Conservation (phyloP, 2,113 vertebrate species). For the Phyllostomus hastatus region DNA sequence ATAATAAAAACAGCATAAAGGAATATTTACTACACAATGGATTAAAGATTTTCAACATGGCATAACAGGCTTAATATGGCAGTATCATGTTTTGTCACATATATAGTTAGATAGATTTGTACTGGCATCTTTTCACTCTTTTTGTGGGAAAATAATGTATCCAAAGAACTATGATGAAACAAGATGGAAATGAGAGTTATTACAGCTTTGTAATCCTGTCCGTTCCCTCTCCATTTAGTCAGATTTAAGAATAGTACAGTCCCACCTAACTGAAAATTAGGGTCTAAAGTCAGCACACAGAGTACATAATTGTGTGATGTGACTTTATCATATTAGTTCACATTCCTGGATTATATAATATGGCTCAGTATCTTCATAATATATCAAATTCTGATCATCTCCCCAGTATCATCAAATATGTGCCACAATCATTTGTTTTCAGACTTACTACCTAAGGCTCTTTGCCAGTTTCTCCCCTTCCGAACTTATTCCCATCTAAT, state of each 20-base stretch:
- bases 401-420: neutral
- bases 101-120: neutral
- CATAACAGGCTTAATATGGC: neutral
- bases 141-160: neutral
- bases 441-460: neutral
- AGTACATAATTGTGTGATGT: neutral
- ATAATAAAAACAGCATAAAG: neutral
- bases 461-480: neutral
- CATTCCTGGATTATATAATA: neutral
- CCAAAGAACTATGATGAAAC: neutral
- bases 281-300: neutral
- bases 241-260: neutral
- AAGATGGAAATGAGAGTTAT: neutral
- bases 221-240: neutral
- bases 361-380: neutral
- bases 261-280: neutral
- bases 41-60: neutral
- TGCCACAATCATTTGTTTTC: neutral
- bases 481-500: neutral
- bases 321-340: neutral
- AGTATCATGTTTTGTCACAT: neutral
- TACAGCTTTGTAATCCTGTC: neutral
- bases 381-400: neutral
- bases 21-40: neutral
- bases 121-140: neutral